A percentile compares a stretch with the other conserved stretches of the same genome.
Evolutionary conservation across 2,888 invertebrate genomes (phyloP).

Genomic region (Xestia ashworthii): DNA sequence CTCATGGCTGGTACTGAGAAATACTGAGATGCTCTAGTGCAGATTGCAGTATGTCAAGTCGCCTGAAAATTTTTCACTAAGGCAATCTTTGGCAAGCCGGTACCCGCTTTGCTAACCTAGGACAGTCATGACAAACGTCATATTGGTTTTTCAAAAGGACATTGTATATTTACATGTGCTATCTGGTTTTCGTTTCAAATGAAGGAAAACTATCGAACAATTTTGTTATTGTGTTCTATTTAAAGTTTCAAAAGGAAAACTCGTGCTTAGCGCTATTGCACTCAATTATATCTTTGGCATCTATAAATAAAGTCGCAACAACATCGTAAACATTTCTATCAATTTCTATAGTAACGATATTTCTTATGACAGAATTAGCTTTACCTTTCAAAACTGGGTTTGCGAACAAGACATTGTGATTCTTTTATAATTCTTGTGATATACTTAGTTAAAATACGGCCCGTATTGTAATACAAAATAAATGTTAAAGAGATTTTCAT

Average conservation of each 20-base stretch:
- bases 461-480: background rate
- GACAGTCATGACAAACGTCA: background rate
- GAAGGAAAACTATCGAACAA: background rate
- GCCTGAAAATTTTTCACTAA: background rate
- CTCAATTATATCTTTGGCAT: constrained; percentile 35
- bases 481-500: background rate
- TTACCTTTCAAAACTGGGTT: constrained; percentile 26
- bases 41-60: background rate
- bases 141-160: background rate
- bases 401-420: constrained; percentile 17
- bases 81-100: background rate
- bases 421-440: background rate
- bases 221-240: background rate
- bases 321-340: constrained; percentile 48
- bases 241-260: constrained; percentile 20
- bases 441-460: background rate
- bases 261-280: constrained; percentile 14
- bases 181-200: background rate
- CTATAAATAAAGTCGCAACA: constrained; percentile 43
- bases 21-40: background rate
- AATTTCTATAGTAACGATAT: constrained; percentile 23
- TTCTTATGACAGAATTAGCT: constrained; percentile 41
- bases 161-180: background rate
- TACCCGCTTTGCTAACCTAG: background rate
- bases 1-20: background rate